These are phyloP conservation scores for Trachelus iudaicus DNA, from an alignment of 2,888 invertebrate species.

Conservation along the genomic window DNA sequence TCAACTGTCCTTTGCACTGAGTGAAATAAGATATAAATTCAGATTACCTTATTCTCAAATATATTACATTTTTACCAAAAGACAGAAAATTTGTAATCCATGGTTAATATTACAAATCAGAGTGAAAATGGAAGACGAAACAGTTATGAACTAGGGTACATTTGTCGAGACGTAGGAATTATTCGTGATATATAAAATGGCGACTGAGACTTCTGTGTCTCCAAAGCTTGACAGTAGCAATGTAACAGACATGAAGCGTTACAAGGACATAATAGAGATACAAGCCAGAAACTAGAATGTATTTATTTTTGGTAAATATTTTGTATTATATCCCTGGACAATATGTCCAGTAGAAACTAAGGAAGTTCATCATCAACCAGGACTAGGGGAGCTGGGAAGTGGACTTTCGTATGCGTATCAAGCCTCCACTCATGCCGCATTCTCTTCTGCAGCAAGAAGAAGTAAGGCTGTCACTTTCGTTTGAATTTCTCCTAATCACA, in stretches of 20 bases:
- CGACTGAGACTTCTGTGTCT: not conserved
- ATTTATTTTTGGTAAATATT: not conserved
- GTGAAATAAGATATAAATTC: too few relatives aligned
- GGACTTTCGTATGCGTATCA: not conserved
- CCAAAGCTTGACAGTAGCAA: not conserved
- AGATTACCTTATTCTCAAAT: too few relatives aligned
- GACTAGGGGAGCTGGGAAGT: not conserved
- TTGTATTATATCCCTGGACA: not conserved
- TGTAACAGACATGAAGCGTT: not conserved
- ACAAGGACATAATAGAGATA: not conserved
- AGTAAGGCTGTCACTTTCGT: not conserved
- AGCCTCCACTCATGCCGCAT: not conserved
- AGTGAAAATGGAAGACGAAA: too few relatives aligned
- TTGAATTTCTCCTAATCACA: not conserved
- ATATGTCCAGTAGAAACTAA: not conserved
- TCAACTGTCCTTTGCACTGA: too few relatives aligned
- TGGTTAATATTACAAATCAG: too few relatives aligned
- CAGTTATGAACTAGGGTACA: too few relatives aligned
- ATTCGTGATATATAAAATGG: not conserved
- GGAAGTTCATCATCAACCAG: not conserved
- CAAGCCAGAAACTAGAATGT: not conserved
- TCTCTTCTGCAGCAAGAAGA: not conserved
- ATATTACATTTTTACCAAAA: too few relatives aligned
- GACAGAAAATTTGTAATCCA: too few relatives aligned
- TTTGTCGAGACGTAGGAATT: not conserved